phyloP scores from a whole-genome alignment of 2,888 invertebrate genomes.

The Leptura quadrifasciata region DNA sequence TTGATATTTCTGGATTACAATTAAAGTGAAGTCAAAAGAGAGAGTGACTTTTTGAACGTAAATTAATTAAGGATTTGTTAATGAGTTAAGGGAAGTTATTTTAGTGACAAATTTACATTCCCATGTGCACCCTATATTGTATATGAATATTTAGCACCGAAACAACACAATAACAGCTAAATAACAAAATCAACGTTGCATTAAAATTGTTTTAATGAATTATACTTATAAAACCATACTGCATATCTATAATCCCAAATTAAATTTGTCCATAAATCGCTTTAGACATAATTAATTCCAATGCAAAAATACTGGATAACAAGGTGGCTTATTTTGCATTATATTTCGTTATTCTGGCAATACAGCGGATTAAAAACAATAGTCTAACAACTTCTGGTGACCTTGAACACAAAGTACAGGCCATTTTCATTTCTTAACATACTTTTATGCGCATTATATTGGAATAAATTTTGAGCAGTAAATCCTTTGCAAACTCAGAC shows the following conservation, averaged over 20 bases:
- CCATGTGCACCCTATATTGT: neutral
- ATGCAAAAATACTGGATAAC: conserved; percentile 35
- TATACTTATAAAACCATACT: conserved; percentile 20
- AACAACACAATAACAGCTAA: conserved; percentile 6
- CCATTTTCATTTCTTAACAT: neutral
- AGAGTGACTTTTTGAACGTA: too few species aligned
- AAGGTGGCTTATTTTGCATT: conserved; percentile 41
- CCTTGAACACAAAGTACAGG: neutral
- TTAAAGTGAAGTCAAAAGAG: too few species aligned
- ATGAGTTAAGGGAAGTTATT: too few species aligned
- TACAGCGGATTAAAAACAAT: conserved; percentile 33
- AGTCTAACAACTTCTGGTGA: neutral
- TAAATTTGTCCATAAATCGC: conserved; percentile 40
- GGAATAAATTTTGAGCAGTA: too few species aligned
- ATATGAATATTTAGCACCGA: conserved; percentile 2
- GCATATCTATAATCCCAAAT: conserved; percentile 35
- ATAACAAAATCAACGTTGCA: conserved; percentile 31
- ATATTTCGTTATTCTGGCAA: conserved; percentile 31
- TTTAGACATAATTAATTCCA: conserved; percentile 32
- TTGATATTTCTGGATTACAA: too few species aligned
- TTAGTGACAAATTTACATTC: too few species aligned
- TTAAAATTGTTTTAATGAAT: conserved; percentile 40
- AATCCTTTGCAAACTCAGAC: too few species aligned
- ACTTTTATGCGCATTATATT: too few species aligned
- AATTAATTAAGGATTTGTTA: too few species aligned